Percentiles rank a stretch among this genome's conserved stretches.
phyloP scores from a whole-genome alignment of 2,797 vertebrate species.

The Meda fulgida region DNA sequence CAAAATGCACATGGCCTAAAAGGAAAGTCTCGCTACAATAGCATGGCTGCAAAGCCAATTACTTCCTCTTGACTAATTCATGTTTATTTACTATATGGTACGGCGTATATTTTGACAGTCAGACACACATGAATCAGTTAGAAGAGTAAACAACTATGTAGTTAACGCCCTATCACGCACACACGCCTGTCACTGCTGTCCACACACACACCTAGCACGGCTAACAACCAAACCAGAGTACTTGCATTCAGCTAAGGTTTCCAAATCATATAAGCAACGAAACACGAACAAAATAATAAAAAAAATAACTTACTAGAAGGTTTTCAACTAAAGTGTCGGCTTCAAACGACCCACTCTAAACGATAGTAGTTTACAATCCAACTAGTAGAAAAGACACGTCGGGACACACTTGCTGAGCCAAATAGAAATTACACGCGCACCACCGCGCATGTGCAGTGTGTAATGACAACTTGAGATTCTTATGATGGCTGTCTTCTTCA shows the following conservation, averaged over 20 bases:
- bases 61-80: neutral
- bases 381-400: neutral
- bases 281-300: neutral
- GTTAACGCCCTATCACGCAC: neutral
- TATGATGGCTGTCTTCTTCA: neutral
- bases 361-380: neutral
- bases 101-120: neutral
- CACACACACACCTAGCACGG: neutral
- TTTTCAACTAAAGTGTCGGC: neutral
- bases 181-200: neutral
- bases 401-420: slow-evolving; percentile 12
- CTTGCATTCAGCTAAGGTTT: slow-evolving; percentile 8
- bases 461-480: slow-evolving; percentile 5
- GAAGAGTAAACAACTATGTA: slow-evolving; percentile 1
- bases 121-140: neutral
- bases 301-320: neutral
- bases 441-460: slow-evolving; percentile 35
- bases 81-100: neutral
- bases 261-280: neutral
- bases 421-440: neutral
- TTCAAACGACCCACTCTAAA: neutral
- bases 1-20: slow-evolving; percentile 9
- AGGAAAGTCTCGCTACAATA: neutral
- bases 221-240: neutral
- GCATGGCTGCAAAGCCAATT: neutral